These are phyloP conservation scores for Larimichthys crocea DNA, from an alignment of 2,113 vertebrate genomes.

Conservation along the genomic window DNA sequence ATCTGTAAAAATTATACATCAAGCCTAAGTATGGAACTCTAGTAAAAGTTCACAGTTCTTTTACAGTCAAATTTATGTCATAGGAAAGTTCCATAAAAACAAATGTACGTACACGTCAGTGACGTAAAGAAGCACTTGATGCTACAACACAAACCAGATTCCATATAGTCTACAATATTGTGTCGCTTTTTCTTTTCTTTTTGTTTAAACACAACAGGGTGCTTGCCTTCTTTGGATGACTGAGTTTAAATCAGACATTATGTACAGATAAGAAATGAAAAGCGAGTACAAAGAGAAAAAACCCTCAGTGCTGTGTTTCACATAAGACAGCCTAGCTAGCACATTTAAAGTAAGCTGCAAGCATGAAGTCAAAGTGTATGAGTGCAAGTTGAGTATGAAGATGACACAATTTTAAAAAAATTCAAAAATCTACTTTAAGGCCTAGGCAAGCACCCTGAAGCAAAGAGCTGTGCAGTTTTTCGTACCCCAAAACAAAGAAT, in stretches of 20 bases:
- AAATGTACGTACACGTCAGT: constrained; percentile 54
- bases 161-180: constrained; percentile 36
- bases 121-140: constrained; percentile 77
- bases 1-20: constrained; percentile 86
- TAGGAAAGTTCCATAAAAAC: constrained; percentile 79
- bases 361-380: constrained; percentile 59
- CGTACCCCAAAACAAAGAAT: constrained; percentile 47
- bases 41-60: constrained; percentile 75
- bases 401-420: constrained; percentile 22
- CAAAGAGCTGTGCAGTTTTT: constrained; percentile 69
- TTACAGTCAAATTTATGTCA: constrained; percentile 70
- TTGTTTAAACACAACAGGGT: constrained; percentile 53
- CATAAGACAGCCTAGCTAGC: constrained; percentile 32
- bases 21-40: constrained; percentile 77
- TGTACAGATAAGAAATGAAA: constrained; percentile 46
- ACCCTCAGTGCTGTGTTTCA: constrained; percentile 43
- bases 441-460: constrained; percentile 64
- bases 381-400: constrained; percentile 39
- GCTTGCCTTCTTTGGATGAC: constrained; percentile 68
- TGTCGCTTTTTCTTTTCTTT: background rate
- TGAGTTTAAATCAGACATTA: constrained; percentile 36
- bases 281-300: constrained; percentile 25
- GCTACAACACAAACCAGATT: constrained; percentile 74
- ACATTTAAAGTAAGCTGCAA: constrained; percentile 49
- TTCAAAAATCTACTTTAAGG: constrained; percentile 60